Percentiles rank a stretch among this genome's conserved stretches.
Evolutionary conservation across 2,797 vertebrate species (phyloP).

Genomic region (Lateolabrax maculatus): DNA sequence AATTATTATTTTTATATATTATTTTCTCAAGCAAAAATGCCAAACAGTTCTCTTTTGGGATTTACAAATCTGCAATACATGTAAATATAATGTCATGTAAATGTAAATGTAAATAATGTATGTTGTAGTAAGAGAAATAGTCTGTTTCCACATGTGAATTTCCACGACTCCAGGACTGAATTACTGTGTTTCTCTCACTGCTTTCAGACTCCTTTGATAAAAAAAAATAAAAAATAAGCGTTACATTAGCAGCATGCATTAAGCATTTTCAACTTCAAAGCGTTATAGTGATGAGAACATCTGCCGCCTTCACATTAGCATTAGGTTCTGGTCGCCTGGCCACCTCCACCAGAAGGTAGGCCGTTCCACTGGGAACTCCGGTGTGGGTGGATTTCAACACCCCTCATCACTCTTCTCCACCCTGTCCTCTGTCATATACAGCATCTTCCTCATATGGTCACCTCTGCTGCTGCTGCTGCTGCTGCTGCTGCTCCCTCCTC

Average conservation of each 20-base stretch:
- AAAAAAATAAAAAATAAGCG: constrained; percentile 16
- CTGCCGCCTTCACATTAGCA: constrained; percentile 74
- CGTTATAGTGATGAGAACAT: constrained; percentile 74
- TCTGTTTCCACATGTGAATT: not conserved
- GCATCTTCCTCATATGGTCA: constrained; percentile 53
- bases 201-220: constrained; percentile 17
- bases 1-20: not conserved
- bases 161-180: not conserved
- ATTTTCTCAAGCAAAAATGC: not conserved
- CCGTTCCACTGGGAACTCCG: constrained; percentile 57
- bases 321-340: constrained; percentile 54
- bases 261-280: constrained; percentile 60
- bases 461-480: too few relatives aligned
- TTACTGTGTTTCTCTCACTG: not conserved
- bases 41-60: not conserved
- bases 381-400: constrained; percentile 56
- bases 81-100: too few relatives aligned
- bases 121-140: not conserved
- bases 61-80: not conserved
- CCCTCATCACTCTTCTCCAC: constrained; percentile 68
- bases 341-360: constrained; percentile 70
- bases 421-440: constrained; percentile 53
- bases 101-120: not conserved
- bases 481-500: constrained; percentile 36
- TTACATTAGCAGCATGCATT: constrained; percentile 49